These are phyloP conservation scores for Polypterus bichir DNA, from an alignment of 2,113 vertebrate genomes.

Conservation along the genomic window DNA sequence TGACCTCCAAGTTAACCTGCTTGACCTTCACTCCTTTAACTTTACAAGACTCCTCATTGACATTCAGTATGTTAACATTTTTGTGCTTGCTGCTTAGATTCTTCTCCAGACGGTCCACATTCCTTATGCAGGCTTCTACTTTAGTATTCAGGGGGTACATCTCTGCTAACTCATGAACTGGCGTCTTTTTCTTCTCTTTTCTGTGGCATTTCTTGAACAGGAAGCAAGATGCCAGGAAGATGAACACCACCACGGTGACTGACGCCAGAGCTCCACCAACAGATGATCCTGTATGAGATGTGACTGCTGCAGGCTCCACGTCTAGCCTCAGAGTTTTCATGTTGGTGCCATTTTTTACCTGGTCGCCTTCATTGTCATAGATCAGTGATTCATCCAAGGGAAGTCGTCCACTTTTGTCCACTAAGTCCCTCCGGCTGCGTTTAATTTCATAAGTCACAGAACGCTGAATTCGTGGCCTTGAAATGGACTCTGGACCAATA, in stretches of 20 bases:
- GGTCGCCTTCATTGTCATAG: constrained; percentile 90
- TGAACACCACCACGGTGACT: constrained; percentile 57
- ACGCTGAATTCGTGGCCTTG: constrained; percentile 69
- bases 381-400: constrained; percentile 74
- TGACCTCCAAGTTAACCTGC: constrained; percentile 79
- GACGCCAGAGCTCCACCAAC: constrained; percentile 70
- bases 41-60: constrained; percentile 28
- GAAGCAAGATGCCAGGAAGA: constrained; percentile 60
- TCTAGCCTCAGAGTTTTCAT: constrained; percentile 83
- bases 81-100: constrained; percentile 57
- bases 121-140: constrained; percentile 62
- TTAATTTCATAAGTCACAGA: constrained; percentile 49
- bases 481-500: constrained; percentile 70
- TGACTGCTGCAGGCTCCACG: constrained; percentile 40
- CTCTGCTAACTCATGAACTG: constrained; percentile 29
- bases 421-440: constrained; percentile 62
- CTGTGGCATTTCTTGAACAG: constrained; percentile 54
- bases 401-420: constrained; percentile 40
- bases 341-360: constrained; percentile 91
- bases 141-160: constrained; percentile 84
- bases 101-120: constrained; percentile 41
- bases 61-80: constrained; percentile 63
- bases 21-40: constrained; percentile 60
- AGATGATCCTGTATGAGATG: constrained; percentile 62
- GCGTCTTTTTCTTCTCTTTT: constrained; percentile 35